phyloP scores from a whole-genome alignment of 2,888 invertebrate species.

The Trachelus troglodyta region DNA sequence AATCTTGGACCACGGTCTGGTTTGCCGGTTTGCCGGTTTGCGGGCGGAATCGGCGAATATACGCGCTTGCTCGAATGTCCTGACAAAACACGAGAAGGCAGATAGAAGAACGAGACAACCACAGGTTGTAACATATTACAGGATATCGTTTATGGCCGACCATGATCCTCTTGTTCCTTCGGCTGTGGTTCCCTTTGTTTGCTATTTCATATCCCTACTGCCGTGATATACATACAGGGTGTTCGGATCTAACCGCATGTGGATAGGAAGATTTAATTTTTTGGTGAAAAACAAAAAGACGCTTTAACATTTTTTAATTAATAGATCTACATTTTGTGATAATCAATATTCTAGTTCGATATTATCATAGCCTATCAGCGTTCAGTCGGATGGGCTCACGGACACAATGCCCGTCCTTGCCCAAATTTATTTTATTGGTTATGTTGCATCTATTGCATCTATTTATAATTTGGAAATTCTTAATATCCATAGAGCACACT shows the following conservation, averaged over 20 bases:
- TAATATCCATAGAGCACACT: no score
- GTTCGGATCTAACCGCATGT: constrained; percentile 27
- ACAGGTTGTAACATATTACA: constrained; percentile 52
- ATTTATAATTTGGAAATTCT: no score
- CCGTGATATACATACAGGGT: constrained; percentile 23
- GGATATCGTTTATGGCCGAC: constrained; percentile 41
- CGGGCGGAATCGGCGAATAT: not conserved
- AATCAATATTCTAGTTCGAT: no score
- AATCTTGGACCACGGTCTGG: not conserved
- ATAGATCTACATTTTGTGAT: not conserved
- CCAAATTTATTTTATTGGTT: no score
- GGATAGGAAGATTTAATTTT: not conserved
- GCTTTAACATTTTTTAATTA: not conserved
- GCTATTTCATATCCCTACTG: not conserved
- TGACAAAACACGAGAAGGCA: not conserved
- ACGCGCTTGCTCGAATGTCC: not conserved
- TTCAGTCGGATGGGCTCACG: no score
- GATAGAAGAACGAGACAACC: constrained; percentile 33
- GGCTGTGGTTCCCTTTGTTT: constrained; percentile 23
- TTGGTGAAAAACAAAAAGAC: constrained; percentile 15
- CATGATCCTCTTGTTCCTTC: constrained; percentile 37
- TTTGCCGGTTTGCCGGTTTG: not conserved
- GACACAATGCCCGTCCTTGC: no score
- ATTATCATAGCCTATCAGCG: no score
- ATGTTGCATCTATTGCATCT: no score